These are phyloP conservation scores for Pao palembangensis DNA, from an alignment of 2,113 vertebrate species.

Conservation along the genomic window DNA sequence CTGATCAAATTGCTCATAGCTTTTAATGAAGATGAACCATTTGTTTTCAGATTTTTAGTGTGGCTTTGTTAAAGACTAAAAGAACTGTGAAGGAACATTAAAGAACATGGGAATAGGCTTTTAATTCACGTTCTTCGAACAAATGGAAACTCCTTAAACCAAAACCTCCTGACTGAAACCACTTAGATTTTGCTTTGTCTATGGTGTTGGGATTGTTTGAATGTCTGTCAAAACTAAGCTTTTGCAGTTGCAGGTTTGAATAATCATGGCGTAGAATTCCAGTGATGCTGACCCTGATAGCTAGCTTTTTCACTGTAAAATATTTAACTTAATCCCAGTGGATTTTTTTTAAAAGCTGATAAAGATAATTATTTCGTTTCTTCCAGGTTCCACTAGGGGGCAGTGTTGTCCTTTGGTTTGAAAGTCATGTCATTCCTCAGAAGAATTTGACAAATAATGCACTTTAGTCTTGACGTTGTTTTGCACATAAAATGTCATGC, in stretches of 20 bases:
- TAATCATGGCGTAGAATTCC: not conserved
- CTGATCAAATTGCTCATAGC: not conserved
- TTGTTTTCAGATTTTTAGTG: constrained; percentile 3
- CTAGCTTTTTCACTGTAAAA: not conserved
- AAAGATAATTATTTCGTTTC: constrained; percentile 19
- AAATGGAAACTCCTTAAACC: constrained; percentile 28
- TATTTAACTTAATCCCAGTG: not conserved
- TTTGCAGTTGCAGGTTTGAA: constrained; percentile 4
- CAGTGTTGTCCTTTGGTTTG: constrained; percentile 22
- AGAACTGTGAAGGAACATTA: not conserved
- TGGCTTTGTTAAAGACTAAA: constrained; percentile 6
- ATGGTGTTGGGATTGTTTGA: constrained; percentile 5
- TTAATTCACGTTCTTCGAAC: constrained; percentile 8
- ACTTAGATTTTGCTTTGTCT: not conserved
- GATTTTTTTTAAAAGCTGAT: not conserved
- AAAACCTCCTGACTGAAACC: constrained; percentile 21
- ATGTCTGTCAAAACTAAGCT: constrained; percentile 18
- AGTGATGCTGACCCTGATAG: not conserved
- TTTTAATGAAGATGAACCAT: constrained; percentile 5
- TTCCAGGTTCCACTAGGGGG: constrained; percentile 46
- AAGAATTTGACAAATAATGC: constrained; percentile 48
- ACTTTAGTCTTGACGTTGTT: constrained; percentile 63
- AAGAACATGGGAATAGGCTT: constrained; percentile 13
- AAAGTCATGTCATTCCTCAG: constrained; percentile 43
- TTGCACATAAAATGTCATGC: constrained; percentile 39